These are phyloP conservation scores for Mus spicilegus DNA, from an alignment of 2,113 vertebrate species.

Conservation along the genomic window DNA sequence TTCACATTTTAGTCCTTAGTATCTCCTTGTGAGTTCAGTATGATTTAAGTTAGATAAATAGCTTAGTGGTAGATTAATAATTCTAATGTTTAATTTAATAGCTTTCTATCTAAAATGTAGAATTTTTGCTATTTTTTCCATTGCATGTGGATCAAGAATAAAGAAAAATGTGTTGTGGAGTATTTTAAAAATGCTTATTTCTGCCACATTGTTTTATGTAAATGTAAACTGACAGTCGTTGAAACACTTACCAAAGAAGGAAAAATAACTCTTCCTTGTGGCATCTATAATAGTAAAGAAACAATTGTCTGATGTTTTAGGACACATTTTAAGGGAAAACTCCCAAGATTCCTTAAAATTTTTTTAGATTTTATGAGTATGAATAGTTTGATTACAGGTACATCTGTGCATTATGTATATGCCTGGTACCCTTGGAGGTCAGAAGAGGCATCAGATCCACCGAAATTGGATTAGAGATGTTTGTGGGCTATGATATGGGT, in stretches of 20 bases:
- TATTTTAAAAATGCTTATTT: constrained; percentile 25
- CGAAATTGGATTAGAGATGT: not conserved
- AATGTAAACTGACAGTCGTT: not conserved
- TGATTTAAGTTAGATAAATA: constrained; percentile 32
- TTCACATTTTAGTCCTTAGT: constrained; percentile 5
- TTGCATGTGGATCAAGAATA: not conserved
- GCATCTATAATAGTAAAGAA: constrained; percentile 10
- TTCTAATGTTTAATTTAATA: not conserved
- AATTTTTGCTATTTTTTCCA: not conserved
- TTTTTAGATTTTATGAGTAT: not conserved
- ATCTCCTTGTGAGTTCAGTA: not conserved
- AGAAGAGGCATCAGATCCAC: not conserved
- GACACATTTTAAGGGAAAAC: constrained; percentile 11
- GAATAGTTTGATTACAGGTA: too few species aligned
- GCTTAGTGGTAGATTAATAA: not conserved
- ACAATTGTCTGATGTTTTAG: not conserved
- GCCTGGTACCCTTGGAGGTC: not conserved
- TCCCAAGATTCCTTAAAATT: not conserved
- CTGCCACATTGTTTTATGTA: not conserved
- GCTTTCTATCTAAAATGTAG: constrained; percentile 27
- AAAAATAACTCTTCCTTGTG: not conserved
- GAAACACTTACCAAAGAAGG: not conserved
- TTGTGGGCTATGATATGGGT: too few species aligned
- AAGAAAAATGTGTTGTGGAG: constrained; percentile 27
- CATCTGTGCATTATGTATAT: too few species aligned